Evolutionary conservation across 2,797 vertebrate species (phyloP).

Genomic region (Clarias fuscus): DNA sequence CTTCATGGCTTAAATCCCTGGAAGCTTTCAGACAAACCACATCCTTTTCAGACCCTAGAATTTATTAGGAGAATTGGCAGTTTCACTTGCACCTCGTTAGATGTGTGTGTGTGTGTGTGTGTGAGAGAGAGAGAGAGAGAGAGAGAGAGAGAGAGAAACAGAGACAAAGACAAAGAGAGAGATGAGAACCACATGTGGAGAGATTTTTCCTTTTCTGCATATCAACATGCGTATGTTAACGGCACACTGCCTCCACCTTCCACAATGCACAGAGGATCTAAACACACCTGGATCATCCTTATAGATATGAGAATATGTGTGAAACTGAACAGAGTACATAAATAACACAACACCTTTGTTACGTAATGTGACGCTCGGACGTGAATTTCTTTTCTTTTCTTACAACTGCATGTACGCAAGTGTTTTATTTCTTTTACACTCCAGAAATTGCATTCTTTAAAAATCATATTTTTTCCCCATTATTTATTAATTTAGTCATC

Average conservation of each 20-base stretch:
- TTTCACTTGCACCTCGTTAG: neutral
- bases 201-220: neutral
- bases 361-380: neutral
- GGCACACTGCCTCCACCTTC: neutral
- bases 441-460: neutral
- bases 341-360: neutral
- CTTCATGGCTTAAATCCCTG: conserved; percentile 18
- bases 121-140: no score
- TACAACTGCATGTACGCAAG: neutral
- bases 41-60: neutral
- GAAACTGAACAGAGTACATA: neutral
- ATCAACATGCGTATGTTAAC: neutral
- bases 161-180: neutral
- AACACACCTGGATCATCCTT: neutral
- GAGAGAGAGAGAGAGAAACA: no score
- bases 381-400: neutral
- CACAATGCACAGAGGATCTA: neutral
- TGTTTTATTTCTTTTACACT: neutral
- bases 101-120: neutral
- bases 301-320: neutral
- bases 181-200: neutral
- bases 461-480: neutral
- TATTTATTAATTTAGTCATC: neutral
- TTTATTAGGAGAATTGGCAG: neutral
- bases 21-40: conserved; percentile 1